Evolutionary conservation across 2,888 invertebrate genomes (phyloP).

Genomic region (Choreutis nemorana): DNA sequence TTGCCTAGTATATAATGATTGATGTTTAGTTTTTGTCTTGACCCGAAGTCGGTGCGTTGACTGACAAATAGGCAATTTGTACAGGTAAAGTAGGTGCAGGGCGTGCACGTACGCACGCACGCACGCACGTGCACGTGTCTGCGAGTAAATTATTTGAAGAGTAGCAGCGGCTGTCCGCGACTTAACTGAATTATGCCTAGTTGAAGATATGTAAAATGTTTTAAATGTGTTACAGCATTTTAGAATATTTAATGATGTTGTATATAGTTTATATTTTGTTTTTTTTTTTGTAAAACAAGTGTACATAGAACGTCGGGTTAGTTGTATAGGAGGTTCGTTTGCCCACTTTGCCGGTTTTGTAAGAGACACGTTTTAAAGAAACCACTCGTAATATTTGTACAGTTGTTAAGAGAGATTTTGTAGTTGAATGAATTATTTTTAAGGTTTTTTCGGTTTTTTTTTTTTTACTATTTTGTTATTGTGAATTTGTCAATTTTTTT

Average conservation of each 20-base stretch:
- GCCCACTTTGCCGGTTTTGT: constrained; percentile 47
- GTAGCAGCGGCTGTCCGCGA: constrained; percentile 31
- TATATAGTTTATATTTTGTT: constrained; percentile 66
- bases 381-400: constrained; percentile 63
- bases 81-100: constrained; percentile 20
- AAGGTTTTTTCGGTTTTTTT: constrained; percentile 49
- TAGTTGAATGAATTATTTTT: constrained; percentile 60
- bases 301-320: constrained; percentile 48
- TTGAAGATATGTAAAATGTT: constrained; percentile 63
- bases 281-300: constrained; percentile 59
- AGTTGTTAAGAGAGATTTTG: constrained; percentile 61
- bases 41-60: constrained; percentile 7
- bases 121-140: constrained; percentile 17
- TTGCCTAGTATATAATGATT: constrained; percentile 42
- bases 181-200: constrained; percentile 55
- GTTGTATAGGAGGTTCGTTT: constrained; percentile 34
- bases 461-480: constrained; percentile 65
- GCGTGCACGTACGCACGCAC: constrained; percentile 14
- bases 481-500: constrained; percentile 76
- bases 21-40: constrained; percentile 19
- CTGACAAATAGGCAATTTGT: constrained; percentile 33
- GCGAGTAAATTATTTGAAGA: constrained; percentile 40
- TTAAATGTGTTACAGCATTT: constrained; percentile 67
- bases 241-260: constrained; percentile 65
- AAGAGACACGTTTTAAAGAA: constrained; percentile 53